Conservation (phyloP, 2,113 vertebrate species). For the Otocyon megalotis region DNA sequence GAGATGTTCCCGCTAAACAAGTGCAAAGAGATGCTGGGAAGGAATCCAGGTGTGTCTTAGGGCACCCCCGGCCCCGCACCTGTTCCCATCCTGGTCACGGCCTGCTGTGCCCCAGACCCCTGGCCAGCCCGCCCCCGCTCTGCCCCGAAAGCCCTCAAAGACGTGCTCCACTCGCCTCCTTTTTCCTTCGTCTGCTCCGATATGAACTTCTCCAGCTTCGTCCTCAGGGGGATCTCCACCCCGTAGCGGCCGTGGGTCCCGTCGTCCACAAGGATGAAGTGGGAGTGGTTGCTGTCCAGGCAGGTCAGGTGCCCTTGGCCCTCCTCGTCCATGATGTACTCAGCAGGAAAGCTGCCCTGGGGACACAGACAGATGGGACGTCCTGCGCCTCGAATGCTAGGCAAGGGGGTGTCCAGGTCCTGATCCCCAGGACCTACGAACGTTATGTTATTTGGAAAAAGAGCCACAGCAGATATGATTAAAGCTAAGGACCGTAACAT, state of each 20-base stretch:
- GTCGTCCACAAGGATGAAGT: slow-evolving; percentile 97
- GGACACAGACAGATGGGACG: accelerated
- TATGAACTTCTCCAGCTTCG: slow-evolving; percentile 93
- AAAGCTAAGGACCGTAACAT: neutral
- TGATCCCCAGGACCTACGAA: accelerated
- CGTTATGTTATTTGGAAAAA: neutral
- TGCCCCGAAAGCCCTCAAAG: accelerated
- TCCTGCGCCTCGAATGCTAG: accelerated
- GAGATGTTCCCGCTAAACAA: accelerated
- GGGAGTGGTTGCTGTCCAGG: slow-evolving; percentile 96
- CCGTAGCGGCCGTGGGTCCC: slow-evolving; percentile 94
- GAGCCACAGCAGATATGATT: accelerated
- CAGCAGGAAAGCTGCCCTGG: slow-evolving; percentile 93
- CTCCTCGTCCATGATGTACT: slow-evolving; percentile 92
- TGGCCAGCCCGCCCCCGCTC: accelerated
- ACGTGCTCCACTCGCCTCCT: slow-evolving; percentile 78
- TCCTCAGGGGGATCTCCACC: slow-evolving; percentile 90
- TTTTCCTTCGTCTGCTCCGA: slow-evolving; percentile 90
- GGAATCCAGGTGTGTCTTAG: accelerated
- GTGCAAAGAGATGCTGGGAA: accelerated
- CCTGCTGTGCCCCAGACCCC: accelerated
- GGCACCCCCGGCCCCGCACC: accelerated
- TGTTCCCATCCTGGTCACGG: accelerated
- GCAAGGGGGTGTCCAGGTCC: neutral
- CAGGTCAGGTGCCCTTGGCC: slow-evolving; percentile 92